These are phyloP conservation scores for Streptopelia turtur DNA, from an alignment of 2,797 vertebrate species.

Conservation along the genomic window DNA sequence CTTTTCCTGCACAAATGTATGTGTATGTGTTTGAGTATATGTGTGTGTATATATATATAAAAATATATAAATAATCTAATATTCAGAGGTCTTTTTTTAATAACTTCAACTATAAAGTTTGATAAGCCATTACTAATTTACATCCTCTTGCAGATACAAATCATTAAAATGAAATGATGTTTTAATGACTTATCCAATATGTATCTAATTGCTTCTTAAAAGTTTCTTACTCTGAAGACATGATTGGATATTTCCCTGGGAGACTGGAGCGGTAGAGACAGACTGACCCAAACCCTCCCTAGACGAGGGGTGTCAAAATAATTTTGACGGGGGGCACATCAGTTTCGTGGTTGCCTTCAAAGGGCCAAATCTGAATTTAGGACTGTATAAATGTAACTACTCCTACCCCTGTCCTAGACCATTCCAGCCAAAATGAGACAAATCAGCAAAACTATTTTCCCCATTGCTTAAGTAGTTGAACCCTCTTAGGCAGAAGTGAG, in stretches of 20 bases:
- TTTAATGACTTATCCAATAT: slow-evolving; percentile 66
- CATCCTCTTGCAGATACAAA: slow-evolving; percentile 63
- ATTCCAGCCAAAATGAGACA: background rate
- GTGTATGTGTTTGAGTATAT: background rate
- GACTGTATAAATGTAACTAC: too few species aligned
- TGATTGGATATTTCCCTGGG: background rate
- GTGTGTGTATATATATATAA: background rate
- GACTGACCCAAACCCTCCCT: background rate
- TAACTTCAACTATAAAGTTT: slow-evolving; percentile 62
- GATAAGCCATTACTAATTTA: slow-evolving; percentile 73
- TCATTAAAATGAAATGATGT: slow-evolving; percentile 68
- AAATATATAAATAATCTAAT: background rate
- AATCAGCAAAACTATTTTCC: background rate
- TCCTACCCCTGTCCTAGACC: background rate
- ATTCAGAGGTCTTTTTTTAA: slow-evolving; percentile 26
- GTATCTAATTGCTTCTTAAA: slow-evolving; percentile 60
- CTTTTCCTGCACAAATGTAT: slow-evolving; percentile 14
- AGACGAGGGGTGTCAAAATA: background rate
- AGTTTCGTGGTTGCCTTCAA: too few species aligned
- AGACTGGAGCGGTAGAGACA: background rate
- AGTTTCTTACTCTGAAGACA: slow-evolving; percentile 42
- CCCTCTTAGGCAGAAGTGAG: background rate
- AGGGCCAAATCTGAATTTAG: too few species aligned
- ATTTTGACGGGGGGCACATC: too few species aligned
- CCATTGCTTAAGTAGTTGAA: background rate